A percentile compares a stretch with the other conserved stretches of the same genome.
These are phyloP conservation scores for Cebidichthys violaceus DNA, from an alignment of 2,113 vertebrate species.

Conservation along the genomic window DNA sequence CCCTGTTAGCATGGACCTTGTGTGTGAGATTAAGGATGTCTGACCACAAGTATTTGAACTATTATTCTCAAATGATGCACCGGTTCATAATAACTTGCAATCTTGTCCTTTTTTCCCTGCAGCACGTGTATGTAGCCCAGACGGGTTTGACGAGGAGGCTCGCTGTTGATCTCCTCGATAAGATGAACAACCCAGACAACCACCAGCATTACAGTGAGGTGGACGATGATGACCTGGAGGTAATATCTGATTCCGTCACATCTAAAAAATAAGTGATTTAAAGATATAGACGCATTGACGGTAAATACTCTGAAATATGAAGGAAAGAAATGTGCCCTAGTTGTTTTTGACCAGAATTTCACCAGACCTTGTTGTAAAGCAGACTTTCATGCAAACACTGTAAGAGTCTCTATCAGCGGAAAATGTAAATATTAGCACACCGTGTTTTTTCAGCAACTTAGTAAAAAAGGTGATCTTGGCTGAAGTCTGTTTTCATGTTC, in stretches of 20 bases:
- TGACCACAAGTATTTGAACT: neutral
- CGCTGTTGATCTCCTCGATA: slow-evolving; percentile 94
- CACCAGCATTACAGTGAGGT: slow-evolving; percentile 89
- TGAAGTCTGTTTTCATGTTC: slow-evolving; percentile 1
- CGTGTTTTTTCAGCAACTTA: slow-evolving; percentile 1
- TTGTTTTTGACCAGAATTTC: neutral
- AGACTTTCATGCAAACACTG: slow-evolving; percentile 6
- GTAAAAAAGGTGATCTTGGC: slow-evolving; percentile 6
- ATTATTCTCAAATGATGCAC: neutral
- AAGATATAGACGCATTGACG: no score
- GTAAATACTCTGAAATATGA: no score
- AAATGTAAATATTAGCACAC: slow-evolving; percentile 36
- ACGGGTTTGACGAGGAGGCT: slow-evolving; percentile 89
- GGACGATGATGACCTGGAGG: slow-evolving; percentile 96
- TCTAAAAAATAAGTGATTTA: neutral
- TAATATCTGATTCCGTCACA: slow-evolving; percentile 53
- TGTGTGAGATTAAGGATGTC: neutral
- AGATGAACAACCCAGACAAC: slow-evolving; percentile 95
- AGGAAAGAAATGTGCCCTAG: neutral
- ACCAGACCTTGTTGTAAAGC: neutral
- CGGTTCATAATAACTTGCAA: neutral
- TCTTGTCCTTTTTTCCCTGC: slow-evolving; percentile 20
- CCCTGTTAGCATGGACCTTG: slow-evolving; percentile 1
- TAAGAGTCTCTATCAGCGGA: neutral
- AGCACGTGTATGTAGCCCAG: slow-evolving; percentile 93